phyloP scores from a whole-genome alignment of 2,888 invertebrate genomes.

The Agonopterix arenella region DNA sequence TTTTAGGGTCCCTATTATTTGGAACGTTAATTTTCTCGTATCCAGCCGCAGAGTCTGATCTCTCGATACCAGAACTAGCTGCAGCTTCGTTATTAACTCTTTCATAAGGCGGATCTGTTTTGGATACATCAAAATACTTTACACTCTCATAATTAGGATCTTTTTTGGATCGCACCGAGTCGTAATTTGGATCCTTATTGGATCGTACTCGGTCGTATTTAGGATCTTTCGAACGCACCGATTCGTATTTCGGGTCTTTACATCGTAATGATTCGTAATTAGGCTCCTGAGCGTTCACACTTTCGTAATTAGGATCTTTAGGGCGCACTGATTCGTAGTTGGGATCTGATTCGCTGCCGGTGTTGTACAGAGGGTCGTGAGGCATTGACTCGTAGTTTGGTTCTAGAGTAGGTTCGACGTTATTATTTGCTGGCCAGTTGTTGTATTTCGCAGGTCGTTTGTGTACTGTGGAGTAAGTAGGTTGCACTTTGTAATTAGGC shows the following conservation, averaged over 20 bases:
- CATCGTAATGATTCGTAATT: constrained; percentile 77
- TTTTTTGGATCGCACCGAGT: constrained; percentile 72
- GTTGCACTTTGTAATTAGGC: constrained; percentile 58
- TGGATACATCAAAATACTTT: constrained; percentile 79
- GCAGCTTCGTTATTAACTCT: constrained; percentile 63
- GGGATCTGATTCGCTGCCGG: constrained; percentile 85
- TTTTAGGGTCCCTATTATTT: constrained; percentile 44
- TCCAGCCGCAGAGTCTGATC: constrained; percentile 61
- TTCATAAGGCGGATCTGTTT: constrained; percentile 82
- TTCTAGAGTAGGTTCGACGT: constrained; percentile 76
- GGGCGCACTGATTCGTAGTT: constrained; percentile 83
- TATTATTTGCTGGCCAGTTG: constrained; percentile 71
- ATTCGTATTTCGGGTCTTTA: constrained; percentile 81
- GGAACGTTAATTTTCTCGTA: constrained; percentile 63
- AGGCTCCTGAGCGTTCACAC: constrained; percentile 80
- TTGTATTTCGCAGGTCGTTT: constrained; percentile 71
- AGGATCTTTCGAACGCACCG: constrained; percentile 72
- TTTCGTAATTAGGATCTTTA: constrained; percentile 82
- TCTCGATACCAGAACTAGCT: constrained; percentile 33
- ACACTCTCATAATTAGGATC: constrained; percentile 92
- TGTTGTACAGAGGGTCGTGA: constrained; percentile 77
- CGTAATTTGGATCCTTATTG: constrained; percentile 84
- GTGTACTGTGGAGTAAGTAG: constrained; percentile 75
- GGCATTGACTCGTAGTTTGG: constrained; percentile 88
- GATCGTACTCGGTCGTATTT: constrained; percentile 82